These are phyloP conservation scores for Synanthedon andrenaeformis DNA, from an alignment of 2,888 invertebrate species.

Conservation along the genomic window DNA sequence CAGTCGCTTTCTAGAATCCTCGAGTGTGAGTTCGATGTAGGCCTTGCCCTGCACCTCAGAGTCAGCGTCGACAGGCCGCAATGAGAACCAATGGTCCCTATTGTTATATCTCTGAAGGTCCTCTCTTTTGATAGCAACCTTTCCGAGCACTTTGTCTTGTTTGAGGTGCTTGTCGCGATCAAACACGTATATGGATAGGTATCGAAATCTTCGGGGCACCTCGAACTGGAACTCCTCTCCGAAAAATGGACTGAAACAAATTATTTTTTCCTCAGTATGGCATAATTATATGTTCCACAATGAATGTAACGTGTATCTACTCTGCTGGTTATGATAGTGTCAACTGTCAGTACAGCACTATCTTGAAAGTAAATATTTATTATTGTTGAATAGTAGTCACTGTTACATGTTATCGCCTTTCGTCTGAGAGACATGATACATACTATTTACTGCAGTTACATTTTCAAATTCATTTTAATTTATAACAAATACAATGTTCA, in stretches of 20 bases:
- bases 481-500: too few relatives aligned
- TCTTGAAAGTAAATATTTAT: constrained; percentile 23
- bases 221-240: constrained; percentile 95
- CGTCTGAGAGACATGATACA: constrained; percentile 17
- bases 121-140: constrained; percentile 88
- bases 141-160: constrained; percentile 84
- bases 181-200: constrained; percentile 88
- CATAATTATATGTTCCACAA: not conserved
- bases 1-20: constrained; percentile 66
- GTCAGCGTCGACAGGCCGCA: constrained; percentile 87
- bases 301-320: not conserved
- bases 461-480: constrained; percentile 8
- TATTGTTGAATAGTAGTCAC: constrained; percentile 21
- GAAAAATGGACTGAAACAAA: constrained; percentile 84
- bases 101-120: constrained; percentile 89
- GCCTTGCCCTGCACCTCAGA: constrained; percentile 93
- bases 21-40: constrained; percentile 82
- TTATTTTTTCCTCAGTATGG: not conserved
- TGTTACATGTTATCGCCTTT: constrained; percentile 30
- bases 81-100: constrained; percentile 93
- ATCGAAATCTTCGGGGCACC: constrained; percentile 90
- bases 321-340: constrained; percentile 11
- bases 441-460: constrained; percentile 22
- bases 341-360: constrained; percentile 19
- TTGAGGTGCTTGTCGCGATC: constrained; percentile 87